Evolutionary conservation across 2,888 invertebrate genomes (phyloP), one percentile per base, ranked within the genome.

Genomic region (Coecobrya sp.): DNA sequence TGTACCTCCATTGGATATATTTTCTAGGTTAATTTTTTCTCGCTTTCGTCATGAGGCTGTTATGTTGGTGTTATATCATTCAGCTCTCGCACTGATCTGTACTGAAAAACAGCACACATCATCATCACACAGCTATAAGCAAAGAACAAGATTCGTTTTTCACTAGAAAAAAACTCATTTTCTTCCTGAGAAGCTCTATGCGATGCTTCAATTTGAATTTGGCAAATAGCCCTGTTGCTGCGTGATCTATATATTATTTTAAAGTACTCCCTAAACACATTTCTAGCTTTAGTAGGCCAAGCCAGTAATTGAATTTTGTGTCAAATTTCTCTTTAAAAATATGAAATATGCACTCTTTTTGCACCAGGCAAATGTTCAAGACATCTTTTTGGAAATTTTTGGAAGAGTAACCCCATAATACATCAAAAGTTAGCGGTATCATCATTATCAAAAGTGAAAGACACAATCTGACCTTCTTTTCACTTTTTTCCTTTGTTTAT

Each of bases 201-300:
- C n/a, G 13, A 25, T 73, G 65, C 25, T 27, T 8, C 5, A 22
- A 16, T 27, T 79, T 16, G n/a, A 27, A 52, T 81, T 89, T 89
- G 89, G 89, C 89, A 89, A 89, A 70, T 82, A 55, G 89, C 89
- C 70, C 89, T 81, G 19, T 45, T 62, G 25, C 73, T 86, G 73
- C 62, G 84, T 86, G 86, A 25, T 86, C 86, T 42, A 86, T 55
- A 62, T 84, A 62, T 82, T n/a, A 70, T 36, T 36, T 36, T 36
- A 36, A 36, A 36, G 36, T 36, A 36, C 36, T 36, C 36, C 2
- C 36, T 36, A 36, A 4, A 7, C 36, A 36, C 7, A 36, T 2
- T 36, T 36, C 7, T 36, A 36, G 7, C 36, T 36, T 59, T 59
- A 10, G 5, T 59, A 59, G 59, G 59, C 59, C 59, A 59, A 13